Evolutionary conservation across 1,140 invertebrate genomes (phyloP).

Genomic region (Brachionus plicatilis): DNA sequence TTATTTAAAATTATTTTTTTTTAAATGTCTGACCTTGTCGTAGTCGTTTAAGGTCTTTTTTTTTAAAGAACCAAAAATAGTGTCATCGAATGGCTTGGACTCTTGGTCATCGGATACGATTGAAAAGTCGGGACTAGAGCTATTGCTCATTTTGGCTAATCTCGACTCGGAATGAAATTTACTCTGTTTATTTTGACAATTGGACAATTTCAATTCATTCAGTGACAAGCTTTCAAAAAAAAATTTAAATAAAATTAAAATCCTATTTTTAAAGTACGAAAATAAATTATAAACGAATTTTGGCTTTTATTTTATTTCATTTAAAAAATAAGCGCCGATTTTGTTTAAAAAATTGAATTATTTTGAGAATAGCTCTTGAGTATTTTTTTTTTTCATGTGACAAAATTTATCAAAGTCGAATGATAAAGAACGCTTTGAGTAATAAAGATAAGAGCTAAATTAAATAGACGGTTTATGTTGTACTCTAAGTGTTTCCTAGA

Average conservation of each 20-base stretch:
- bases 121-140: conserved; percentile 5
- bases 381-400: not conserved
- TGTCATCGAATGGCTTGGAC: not conserved
- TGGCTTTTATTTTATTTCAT: not conserved
- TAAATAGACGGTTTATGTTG: not conserved
- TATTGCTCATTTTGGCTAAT: not conserved
- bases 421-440: not conserved
- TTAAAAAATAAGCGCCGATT: not conserved
- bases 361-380: not conserved
- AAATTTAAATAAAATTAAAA: not conserved
- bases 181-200: not conserved
- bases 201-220: not conserved
- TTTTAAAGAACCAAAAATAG: not conserved
- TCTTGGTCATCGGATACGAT: not conserved
- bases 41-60: conserved; percentile 9
- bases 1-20: not conserved
- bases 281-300: not conserved
- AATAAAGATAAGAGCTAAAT: not conserved
- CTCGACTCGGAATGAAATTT: conserved; percentile 24
- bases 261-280: not conserved
- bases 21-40: not conserved
- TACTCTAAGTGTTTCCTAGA: not conserved
- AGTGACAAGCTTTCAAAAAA: not conserved
- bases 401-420: not conserved
- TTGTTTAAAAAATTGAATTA: not conserved